phyloP scores from a whole-genome alignment of 2,888 invertebrate genomes.

The Bursaphelenchus okinawaensis region DNA sequence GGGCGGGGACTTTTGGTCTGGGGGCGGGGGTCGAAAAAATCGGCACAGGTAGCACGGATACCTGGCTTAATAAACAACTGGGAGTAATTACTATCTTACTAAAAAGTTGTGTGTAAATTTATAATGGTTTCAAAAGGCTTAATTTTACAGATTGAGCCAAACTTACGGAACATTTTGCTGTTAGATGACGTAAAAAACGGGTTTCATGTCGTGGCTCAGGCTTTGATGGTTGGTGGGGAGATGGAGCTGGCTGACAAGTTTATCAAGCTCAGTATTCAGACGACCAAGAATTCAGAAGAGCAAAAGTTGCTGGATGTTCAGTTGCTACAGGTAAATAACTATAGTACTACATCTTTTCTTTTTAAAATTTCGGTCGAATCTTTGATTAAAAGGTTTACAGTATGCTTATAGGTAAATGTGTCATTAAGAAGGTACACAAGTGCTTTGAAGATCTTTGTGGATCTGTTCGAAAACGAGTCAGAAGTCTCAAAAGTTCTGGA shows the following conservation, averaged over 20 bases:
- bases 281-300: slow-evolving; percentile 4
- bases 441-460: neutral
- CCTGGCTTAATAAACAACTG: too few species aligned
- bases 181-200: slow-evolving; percentile 5
- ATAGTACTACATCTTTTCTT: too few species aligned
- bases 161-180: neutral
- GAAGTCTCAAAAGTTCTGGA: slow-evolving; percentile 1
- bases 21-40: too few species aligned
- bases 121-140: too few species aligned
- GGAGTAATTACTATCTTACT: too few species aligned
- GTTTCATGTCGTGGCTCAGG: slow-evolving; percentile 4
- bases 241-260: neutral
- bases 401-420: slow-evolving; percentile 7
- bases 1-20: too few species aligned
- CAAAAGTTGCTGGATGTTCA: slow-evolving; percentile 9
- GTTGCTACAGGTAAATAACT: slow-evolving; percentile 8
- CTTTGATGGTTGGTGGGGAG: slow-evolving; percentile 3
- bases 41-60: too few species aligned
- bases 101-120: too few species aligned
- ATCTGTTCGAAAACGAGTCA: slow-evolving; percentile 6
- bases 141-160: slow-evolving; percentile 1
- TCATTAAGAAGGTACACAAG: neutral
- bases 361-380: too few species aligned
- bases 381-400: too few species aligned
- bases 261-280: slow-evolving; percentile 9